A percentile compares a stretch with the other conserved stretches of the same genome.
phyloP scores from a whole-genome alignment of 2,113 vertebrate species.

The Lepus timidus region DNA sequence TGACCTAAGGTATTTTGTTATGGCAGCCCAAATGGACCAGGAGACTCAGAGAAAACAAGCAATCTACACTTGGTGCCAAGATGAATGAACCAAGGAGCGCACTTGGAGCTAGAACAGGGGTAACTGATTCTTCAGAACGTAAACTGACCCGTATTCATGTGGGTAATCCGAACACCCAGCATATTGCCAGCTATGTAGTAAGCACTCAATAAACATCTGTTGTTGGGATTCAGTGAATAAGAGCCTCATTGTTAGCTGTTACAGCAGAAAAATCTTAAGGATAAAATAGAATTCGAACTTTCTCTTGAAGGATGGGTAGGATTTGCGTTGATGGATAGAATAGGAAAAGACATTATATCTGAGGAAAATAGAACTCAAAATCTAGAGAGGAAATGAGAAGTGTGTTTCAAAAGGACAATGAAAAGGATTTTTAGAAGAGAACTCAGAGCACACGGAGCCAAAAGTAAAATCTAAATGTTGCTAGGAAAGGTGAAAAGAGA shows the following conservation, averaged over 20 bases:
- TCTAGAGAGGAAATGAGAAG: constrained; percentile 33
- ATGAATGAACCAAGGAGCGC: neutral
- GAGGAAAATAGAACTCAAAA: neutral
- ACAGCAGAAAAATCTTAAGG: neutral
- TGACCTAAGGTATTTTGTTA: neutral
- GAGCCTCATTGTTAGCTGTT: neutral
- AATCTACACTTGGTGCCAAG: neutral
- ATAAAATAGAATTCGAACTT: constrained; percentile 9
- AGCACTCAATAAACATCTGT: neutral
- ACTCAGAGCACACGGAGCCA: neutral
- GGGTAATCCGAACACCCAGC: neutral
- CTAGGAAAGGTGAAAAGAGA: constrained; percentile 71
- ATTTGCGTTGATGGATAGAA: neutral
- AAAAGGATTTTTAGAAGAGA: constrained; percentile 53
- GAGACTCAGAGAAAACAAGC: neutral
- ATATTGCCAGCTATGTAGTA: neutral
- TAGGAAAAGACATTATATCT: neutral
- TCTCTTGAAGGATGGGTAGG: constrained; percentile 30
- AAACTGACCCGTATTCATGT: neutral
- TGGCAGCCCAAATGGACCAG: neutral
- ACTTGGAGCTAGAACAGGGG: neutral
- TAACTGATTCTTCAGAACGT: neutral
- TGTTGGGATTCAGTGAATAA: neutral
- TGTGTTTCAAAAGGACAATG: neutral
- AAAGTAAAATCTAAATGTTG: constrained; percentile 42